These are phyloP conservation scores for Phoenicopterus ruber DNA, from an alignment of 2,113 vertebrate genomes.

Conservation along the genomic window DNA sequence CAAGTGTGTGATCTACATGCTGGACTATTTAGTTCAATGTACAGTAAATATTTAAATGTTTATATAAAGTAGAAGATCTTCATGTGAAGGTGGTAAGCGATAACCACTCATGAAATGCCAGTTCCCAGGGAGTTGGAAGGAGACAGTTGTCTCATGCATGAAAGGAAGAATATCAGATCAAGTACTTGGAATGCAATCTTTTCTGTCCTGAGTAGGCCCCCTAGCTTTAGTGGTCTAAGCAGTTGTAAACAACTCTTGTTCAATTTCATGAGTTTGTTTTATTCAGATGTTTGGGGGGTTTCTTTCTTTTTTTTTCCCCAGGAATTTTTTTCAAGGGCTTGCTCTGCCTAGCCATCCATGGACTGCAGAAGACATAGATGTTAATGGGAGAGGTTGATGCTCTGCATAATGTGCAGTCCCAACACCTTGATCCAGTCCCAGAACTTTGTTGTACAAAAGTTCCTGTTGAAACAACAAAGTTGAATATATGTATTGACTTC, in stretches of 20 bases:
- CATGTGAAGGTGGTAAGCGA: background rate
- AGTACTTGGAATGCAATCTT: background rate
- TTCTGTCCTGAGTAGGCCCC: background rate
- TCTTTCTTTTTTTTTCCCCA: too few relatives aligned
- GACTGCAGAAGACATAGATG: background rate
- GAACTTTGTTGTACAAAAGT: background rate
- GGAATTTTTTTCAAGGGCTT: background rate
- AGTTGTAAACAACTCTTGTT: background rate
- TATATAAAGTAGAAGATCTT: background rate
- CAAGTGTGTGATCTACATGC: background rate
- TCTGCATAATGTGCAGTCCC: background rate
- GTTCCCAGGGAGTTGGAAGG: background rate
- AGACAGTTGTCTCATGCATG: background rate
- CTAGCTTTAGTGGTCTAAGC: background rate
- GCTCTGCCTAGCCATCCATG: background rate
- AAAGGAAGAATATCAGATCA: background rate
- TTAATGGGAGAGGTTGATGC: background rate
- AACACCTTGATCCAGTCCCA: background rate
- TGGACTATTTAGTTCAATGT: background rate
- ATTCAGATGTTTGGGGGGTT: accelerated
- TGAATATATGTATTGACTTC: background rate
- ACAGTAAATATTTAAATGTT: background rate
- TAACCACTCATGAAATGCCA: background rate
- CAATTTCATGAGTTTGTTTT: background rate
- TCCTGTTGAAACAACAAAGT: background rate